These are phyloP conservation scores for Solenopsis fugax DNA, from an alignment of 1,140 invertebrate species.

Conservation along the genomic window DNA sequence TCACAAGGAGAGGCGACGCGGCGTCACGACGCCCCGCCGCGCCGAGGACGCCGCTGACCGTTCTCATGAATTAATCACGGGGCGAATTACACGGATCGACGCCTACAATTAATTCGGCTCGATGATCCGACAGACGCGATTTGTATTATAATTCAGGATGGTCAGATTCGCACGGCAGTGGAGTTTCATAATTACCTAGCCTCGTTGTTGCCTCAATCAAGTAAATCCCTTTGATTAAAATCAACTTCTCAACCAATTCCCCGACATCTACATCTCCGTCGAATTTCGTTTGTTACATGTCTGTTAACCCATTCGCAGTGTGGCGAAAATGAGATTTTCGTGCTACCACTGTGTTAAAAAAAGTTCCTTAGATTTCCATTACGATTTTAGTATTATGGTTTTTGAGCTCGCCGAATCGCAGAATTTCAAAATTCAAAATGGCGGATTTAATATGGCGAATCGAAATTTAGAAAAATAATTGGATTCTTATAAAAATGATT, in stretches of 20 bases:
- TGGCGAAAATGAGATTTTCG: no score
- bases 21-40: slow-evolving; percentile 29
- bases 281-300: neutral
- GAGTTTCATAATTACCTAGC: slow-evolving; percentile 37
- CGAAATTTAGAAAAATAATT: no score
- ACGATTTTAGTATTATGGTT: no score
- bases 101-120: slow-evolving; percentile 40
- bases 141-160: slow-evolving; percentile 50
- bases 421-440: no score
- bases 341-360: no score
- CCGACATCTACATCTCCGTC: neutral
- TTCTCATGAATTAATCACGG: slow-evolving; percentile 34
- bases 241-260: neutral
- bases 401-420: no score
- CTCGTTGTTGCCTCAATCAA: neutral
- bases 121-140: slow-evolving; percentile 30
- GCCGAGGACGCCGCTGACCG: neutral
- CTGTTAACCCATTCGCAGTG: no score
- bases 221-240: neutral
- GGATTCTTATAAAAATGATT: no score
- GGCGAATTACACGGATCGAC: slow-evolving; percentile 45
- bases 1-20: slow-evolving; percentile 25
- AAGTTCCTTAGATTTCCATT: no score
- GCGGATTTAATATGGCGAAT: no score
- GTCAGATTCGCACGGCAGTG: neutral